A percentile compares a stretch with the other conserved stretches of the same genome.
phyloP scores from a whole-genome alignment of 2,113 vertebrate species.

The Fregata magnificens region DNA sequence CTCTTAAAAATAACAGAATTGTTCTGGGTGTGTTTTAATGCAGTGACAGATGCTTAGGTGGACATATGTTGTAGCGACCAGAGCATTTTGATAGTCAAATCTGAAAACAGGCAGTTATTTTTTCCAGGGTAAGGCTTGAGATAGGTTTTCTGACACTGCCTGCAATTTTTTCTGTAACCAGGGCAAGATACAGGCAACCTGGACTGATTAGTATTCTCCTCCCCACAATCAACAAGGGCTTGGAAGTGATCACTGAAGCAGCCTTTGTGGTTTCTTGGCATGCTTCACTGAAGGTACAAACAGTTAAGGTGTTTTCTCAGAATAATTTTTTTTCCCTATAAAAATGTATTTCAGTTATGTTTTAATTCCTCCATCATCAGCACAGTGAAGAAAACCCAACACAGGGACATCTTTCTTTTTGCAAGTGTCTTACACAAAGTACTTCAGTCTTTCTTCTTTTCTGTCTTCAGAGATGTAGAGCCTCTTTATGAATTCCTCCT shows the following conservation, averaged over 20 bases:
- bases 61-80: neutral
- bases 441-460: neutral
- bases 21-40: neutral
- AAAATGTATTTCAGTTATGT: neutral
- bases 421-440: neutral
- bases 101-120: neutral
- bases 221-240: neutral
- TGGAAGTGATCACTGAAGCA: neutral
- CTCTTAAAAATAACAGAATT: neutral
- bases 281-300: neutral
- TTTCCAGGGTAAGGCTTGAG: neutral
- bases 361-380: neutral
- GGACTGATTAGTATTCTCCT: neutral
- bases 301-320: neutral
- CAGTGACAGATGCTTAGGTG: neutral
- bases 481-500: neutral
- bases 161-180: neutral
- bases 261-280: neutral
- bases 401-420: neutral
- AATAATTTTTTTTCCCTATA: neutral
- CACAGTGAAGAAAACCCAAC: rapidly evolving
- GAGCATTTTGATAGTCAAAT: neutral
- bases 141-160: neutral
- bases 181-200: neutral
- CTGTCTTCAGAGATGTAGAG: neutral